Evolutionary conservation across 2,113 vertebrate species (phyloP).

Genomic region (Callithrix jacchus): DNA sequence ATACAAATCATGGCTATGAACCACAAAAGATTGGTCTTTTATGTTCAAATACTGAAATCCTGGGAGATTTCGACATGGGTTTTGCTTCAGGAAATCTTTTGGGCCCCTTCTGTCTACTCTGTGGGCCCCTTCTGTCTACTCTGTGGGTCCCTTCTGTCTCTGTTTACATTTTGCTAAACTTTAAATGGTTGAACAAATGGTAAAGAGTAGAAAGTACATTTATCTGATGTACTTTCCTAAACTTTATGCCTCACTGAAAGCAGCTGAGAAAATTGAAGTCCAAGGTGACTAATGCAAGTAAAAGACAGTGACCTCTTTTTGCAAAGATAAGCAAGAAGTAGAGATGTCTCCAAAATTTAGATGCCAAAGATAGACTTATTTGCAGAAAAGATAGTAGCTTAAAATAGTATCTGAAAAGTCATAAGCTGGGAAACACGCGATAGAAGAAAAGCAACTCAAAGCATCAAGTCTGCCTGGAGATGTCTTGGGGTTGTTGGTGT

Average conservation of each 20-base stretch:
- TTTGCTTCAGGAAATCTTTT: conserved; percentile 19
- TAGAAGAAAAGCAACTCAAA: not conserved
- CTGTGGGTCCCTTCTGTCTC: not conserved
- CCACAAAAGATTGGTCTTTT: not conserved
- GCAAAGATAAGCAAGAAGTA: not conserved
- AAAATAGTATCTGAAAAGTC: not conserved
- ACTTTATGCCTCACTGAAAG: conserved; percentile 34
- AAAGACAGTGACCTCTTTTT: not conserved
- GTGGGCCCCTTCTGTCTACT: not conserved
- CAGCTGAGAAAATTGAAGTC: not conserved
- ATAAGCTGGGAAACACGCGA: not conserved
- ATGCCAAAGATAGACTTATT: not conserved
- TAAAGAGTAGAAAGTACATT: not conserved
- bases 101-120: not conserved
- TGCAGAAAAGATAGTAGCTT: not conserved
- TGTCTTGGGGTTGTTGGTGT: not conserved
- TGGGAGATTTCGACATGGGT: not conserved
- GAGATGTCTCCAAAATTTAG: not conserved
- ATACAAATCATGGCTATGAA: not conserved
- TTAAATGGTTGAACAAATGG: conserved; percentile 25
- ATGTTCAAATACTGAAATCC: not conserved
- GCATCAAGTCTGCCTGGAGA: not conserved
- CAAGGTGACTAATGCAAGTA: not conserved
- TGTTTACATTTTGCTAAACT: conserved; percentile 36
- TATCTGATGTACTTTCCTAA: conserved; percentile 49